A percentile compares a stretch with the other conserved stretches of the same genome.
Evolutionary conservation across 2,113 vertebrate species (phyloP).

Genomic region (Penelope pileata): DNA sequence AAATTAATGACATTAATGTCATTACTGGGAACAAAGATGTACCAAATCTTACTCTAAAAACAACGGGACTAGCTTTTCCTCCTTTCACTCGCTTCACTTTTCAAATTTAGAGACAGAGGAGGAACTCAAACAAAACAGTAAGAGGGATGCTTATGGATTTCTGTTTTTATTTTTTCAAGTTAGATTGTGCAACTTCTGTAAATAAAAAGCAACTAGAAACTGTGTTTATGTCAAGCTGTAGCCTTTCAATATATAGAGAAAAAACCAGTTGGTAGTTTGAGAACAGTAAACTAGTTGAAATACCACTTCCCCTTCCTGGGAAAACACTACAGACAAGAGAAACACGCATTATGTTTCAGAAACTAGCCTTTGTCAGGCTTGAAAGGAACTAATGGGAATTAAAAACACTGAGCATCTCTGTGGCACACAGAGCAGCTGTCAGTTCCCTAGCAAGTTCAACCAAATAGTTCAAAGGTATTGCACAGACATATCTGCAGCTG

Average conservation of each 20-base stretch:
- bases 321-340: background rate
- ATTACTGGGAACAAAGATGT: background rate
- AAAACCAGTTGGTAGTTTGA: background rate
- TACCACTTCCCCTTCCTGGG: background rate
- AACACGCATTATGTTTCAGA: background rate
- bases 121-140: background rate
- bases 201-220: background rate
- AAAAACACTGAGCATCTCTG: background rate
- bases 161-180: background rate
- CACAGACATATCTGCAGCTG: background rate
- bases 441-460: background rate
- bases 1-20: background rate
- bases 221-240: background rate
- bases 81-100: background rate
- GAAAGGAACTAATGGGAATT: conserved; percentile 4
- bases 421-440: conserved; percentile 34
- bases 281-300: conserved; percentile 8
- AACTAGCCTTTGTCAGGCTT: conserved; percentile 12
- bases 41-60: background rate
- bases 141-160: background rate
- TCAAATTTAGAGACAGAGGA: background rate
- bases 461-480: background rate
- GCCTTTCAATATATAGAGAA: background rate
- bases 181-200: background rate
- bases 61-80: background rate